phyloP scores from a whole-genome alignment of 2,888 invertebrate species.

The Mylabris sibirica region DNA sequence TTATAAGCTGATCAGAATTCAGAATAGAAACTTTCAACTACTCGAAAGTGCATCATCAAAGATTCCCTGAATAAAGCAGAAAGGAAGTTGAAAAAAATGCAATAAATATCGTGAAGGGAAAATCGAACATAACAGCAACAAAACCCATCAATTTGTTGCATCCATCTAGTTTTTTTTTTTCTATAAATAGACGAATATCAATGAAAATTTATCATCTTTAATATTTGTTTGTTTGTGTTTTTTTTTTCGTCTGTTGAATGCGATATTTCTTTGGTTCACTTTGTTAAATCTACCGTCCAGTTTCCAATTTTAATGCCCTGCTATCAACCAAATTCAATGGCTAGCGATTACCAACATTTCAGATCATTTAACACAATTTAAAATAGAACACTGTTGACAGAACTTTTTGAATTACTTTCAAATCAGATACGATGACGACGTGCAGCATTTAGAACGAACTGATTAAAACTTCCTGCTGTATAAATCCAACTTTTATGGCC shows the following conservation, averaged over 20 bases:
- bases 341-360: constrained; percentile 37
- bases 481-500: constrained; percentile 31
- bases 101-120: constrained; percentile 39
- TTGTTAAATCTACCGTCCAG: constrained; percentile 34
- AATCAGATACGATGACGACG: constrained; percentile 19
- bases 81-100: constrained; percentile 32
- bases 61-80: constrained; percentile 30
- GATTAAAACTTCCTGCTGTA: constrained; percentile 33
- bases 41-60: constrained; percentile 47
- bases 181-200: background rate
- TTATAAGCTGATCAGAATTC: constrained; percentile 35
- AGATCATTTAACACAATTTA: constrained; percentile 39
- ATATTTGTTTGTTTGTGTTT: background rate
- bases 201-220: background rate
- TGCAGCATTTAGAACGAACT: constrained; percentile 28
- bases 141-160: constrained; percentile 28
- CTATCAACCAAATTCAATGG: constrained; percentile 38
- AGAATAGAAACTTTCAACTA: constrained; percentile 33
- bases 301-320: constrained; percentile 35
- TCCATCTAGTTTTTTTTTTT: background rate
- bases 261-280: constrained; percentile 9
- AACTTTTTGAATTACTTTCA: constrained; percentile 30
- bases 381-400: constrained; percentile 30
- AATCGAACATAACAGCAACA: constrained; percentile 14
- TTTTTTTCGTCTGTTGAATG: background rate